Percentiles rank a stretch among this genome's conserved stretches.
Evolutionary conservation across 2,797 vertebrate species (phyloP).

Genomic region (Pogonophryne albipinna): DNA sequence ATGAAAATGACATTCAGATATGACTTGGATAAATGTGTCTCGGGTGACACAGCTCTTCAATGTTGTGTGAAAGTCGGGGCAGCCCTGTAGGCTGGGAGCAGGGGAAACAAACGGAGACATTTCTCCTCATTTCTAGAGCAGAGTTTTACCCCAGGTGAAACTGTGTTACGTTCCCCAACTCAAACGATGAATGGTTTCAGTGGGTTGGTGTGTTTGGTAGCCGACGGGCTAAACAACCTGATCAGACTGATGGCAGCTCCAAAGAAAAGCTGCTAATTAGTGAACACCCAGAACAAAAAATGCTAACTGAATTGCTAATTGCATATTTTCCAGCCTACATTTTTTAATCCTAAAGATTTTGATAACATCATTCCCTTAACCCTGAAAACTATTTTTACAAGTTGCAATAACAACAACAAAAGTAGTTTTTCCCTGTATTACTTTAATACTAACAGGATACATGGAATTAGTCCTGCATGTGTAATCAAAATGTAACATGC

Average conservation of each 20-base stretch:
- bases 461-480: slow-evolving; percentile 2
- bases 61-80: not conserved
- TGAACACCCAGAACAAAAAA: slow-evolving; percentile 10
- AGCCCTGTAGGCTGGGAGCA: slow-evolving; percentile 23
- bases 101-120: not conserved
- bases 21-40: not conserved
- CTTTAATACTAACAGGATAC: not conserved
- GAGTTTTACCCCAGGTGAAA: slow-evolving; percentile 35
- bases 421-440: not conserved
- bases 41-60: slow-evolving; percentile 9
- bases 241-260: slow-evolving; percentile 41
- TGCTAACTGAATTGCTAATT: too few species aligned
- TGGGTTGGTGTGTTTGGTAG: slow-evolving; percentile 56
- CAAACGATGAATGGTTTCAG: slow-evolving; percentile 36
- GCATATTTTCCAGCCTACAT: not conserved
- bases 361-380: not conserved
- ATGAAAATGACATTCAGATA: not conserved
- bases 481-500: not conserved
- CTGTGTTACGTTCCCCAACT: slow-evolving; percentile 33
- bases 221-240: slow-evolving; percentile 65
- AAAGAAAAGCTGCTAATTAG: slow-evolving; percentile 53
- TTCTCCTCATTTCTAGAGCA: slow-evolving; percentile 14
- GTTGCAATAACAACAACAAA: not conserved
- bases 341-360: not conserved
- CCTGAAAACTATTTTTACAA: not conserved